Conservation (phyloP, 2,797 vertebrate genomes). For the Borostomias antarcticus region DNA sequence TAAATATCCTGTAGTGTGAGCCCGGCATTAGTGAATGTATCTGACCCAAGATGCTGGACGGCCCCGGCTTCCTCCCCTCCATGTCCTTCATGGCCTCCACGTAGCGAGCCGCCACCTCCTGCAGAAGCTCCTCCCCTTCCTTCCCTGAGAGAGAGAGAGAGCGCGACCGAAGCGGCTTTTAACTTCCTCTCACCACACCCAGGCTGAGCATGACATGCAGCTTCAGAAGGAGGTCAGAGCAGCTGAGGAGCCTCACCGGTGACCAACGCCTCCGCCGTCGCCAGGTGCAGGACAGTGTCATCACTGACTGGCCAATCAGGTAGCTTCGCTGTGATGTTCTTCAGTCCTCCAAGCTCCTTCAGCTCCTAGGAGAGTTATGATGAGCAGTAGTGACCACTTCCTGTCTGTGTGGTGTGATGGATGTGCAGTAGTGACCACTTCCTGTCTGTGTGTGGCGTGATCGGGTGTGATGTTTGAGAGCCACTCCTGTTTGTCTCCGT, state of each 20-base stretch:
- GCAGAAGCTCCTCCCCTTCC: conserved; percentile 68
- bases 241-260: conserved; percentile 83
- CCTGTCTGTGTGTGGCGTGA: not conserved
- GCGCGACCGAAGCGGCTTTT: too few species aligned
- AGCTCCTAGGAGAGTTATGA: conserved; percentile 68
- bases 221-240: too few species aligned
- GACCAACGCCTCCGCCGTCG: conserved; percentile 82
- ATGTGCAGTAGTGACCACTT: too few species aligned
- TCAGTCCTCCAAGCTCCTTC: conserved; percentile 78
- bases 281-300: conserved; percentile 86
- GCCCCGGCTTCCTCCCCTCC: conserved; percentile 83
- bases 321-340: conserved; percentile 70
- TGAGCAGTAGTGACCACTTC: not conserved
- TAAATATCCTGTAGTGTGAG: too few species aligned
- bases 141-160: conserved; percentile 39
- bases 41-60: conserved; percentile 80
- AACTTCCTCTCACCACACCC: not conserved
- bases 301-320: conserved; percentile 88
- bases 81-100: conserved; percentile 87
- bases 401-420: not conserved
- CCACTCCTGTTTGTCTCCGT: not conserved
- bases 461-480: not conserved
- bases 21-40: too few species aligned
- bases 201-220: too few species aligned
- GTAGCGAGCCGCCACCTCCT: conserved; percentile 73